Base-by-base conservation (phyloP, 2,797 vertebrate genomes). In the Melanotaenia trifasciata region DNA sequence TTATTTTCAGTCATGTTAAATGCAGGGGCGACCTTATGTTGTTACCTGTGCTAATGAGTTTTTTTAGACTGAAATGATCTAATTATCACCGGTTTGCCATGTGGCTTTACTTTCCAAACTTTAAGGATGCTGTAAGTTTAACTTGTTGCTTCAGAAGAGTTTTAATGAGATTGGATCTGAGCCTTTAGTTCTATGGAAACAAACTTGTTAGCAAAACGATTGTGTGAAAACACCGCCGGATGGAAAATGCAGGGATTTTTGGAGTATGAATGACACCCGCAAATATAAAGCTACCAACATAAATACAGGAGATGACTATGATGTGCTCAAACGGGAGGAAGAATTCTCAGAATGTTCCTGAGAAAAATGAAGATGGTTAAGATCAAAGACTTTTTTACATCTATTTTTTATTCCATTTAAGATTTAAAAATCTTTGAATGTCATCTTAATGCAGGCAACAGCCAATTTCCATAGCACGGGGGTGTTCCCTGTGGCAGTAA, bases 401-500 rank as follows among this genome's bases (percentile, higher is more conserved):
- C 67, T 63, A 76, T 83, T 79, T 87, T 85, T 70, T 50, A 57
- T 68, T 64, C 33, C 43, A 45, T 81, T 83, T 76, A 58, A 72
- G 68, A 77, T 69, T 62, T 45, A 28, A 58, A 82, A 85, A 78
- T 81, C 70, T 74, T 71, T 67, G 64, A 86, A 70, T 87, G 75
- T 84, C 78, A 81, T 76, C 40, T 47, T 83, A 87, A 84, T 79
- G 68, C 70, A 80, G 69, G 81, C 53, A 77, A 73, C 69, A 76
- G 72, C 80, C 80, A 45, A 60, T 87, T 80, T 87, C 69, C 63
- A 61, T 50, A 80, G 76, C 11, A 26, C 67, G 65, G 65, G 3
- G 35, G 50, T 78, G 76, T 80, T 83, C 85, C 80, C 88, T 58
- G 70, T 66, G 83, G 87, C 40, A 30, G 65, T 69, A 85, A 84